Conservation (phyloP, 2,113 vertebrate species). For the Agapornis roseicollis region DNA sequence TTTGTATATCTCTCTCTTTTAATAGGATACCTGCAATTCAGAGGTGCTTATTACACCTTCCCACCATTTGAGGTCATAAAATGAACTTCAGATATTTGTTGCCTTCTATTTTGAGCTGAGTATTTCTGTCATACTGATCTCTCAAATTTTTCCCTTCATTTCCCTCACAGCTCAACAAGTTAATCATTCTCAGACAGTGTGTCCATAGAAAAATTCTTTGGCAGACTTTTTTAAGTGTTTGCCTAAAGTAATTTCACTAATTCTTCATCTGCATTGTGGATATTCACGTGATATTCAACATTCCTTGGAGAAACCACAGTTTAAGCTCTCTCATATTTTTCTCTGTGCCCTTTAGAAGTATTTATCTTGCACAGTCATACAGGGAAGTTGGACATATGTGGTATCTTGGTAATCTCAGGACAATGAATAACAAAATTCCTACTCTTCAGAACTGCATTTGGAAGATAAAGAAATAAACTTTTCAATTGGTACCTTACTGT, state of each 20-base stretch:
- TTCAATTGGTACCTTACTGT: neutral
- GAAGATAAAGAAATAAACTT: neutral
- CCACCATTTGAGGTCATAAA: neutral
- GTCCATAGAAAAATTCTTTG: neutral
- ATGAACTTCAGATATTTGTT: neutral
- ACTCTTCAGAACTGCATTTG: neutral
- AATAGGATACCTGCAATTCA: neutral
- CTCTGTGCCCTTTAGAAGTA: neutral
- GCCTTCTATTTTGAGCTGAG: neutral
- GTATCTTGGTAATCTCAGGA: neutral
- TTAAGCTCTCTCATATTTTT: neutral
- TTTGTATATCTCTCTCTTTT: neutral
- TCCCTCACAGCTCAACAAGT: neutral
- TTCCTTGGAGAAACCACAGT: neutral
- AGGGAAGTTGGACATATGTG: neutral
- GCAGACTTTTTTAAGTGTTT: neutral
- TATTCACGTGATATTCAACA: conserved; percentile 32
- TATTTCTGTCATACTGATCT: neutral
- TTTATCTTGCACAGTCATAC: neutral
- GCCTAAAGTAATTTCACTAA: neutral
- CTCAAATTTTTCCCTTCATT: neutral
- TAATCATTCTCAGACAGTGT: neutral
- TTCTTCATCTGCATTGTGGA: neutral
- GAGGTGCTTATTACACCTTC: neutral
- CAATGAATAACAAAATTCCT: neutral